Base-by-base conservation (phyloP, 2,888 invertebrate species). In the Lycaena phlaeas region DNA sequence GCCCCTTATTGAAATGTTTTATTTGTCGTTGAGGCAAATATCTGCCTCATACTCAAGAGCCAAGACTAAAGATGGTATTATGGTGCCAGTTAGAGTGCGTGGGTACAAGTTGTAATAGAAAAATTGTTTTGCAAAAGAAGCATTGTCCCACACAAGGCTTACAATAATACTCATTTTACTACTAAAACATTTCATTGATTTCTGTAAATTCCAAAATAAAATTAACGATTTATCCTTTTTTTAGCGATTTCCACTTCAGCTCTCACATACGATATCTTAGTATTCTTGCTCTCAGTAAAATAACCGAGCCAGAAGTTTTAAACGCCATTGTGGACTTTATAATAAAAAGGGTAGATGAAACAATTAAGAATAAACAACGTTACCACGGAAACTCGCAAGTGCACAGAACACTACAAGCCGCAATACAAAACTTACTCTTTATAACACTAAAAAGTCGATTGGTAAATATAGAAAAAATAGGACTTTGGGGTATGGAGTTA, bases 311-410 rank as follows among this genome's bases (percentile, higher is more conserved):
- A 6, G 62, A 60, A 28, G 57, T 64, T 14, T 45, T 74, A 3
- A 45, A 55, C 9, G 56, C 51, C 3, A 57, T 82, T 7, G 50
- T 52, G 1, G 46, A 51, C n/a, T 60, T 66, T 2, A 68, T 78
- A 11, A 69, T 50, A 4, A 59, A 54, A n/a, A 72, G 61, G 53
- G 56, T 77, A 2, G 66, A 75, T 36, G 56, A 61, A 2, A 50
- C 58, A 7, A 68, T 82, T 29, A 69, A 63, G 44, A 69, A 65
- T 15, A 82, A 77, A 50, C 66, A 64, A 40, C 63, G 84, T 30
- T 85, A 85, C 46, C 81, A 85, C 38, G 74, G 68, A 0, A 75
- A 79, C 48, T 81, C 81, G 0, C 65, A 71, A 14, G 46, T 61
- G 1, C 84, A 85, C 46, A 67, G 72, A 46, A 50, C 63, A n/a